Base-by-base conservation (phyloP, 2,113 vertebrate species). In the Oreochromis aureus region DNA sequence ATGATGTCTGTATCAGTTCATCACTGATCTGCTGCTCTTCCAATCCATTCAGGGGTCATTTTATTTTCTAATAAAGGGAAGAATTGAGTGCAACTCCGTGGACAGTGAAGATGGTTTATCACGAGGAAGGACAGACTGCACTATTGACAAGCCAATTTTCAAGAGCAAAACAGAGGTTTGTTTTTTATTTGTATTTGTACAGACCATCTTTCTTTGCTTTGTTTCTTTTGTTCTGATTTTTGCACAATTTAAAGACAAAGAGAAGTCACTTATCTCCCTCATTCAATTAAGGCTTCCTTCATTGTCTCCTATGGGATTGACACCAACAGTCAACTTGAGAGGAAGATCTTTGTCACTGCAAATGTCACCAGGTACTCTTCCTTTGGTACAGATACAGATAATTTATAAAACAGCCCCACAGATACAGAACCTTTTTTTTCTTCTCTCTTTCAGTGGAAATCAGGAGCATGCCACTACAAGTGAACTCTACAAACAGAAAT, bases 391-490 rank as follows among this genome's bases (percentile, higher is more conserved):
- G 53, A n/a, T 54, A 54, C 51, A 10, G 9, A 10, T 10, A 54
- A 54, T 54, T 54, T 54, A 10, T 54, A 6, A 2, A n/a, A 54
- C 3, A 5, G 53, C 19, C 6, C 9, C 53, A 54, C 53, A 54
- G 53, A 54, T 54, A n/a, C 19, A 54, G 53, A 54, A 54, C 53
- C 10, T 0, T 54, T 54, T 54, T 51, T 54, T 54, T 54, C 1
- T n/a, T 54, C 19, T 54, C 53, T 54, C 53, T n/a, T 54, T 5
- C 53, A 54, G 53, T 54, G 53, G 19, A 54, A 54, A 54, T n/a
- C 0, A 0, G 19, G 19, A 54, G 19, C 9, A 54, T 54, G 53
- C 10, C 3, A 3, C 53, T 54, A n/a, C 53, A 54, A 54, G 19
- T 54, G 53, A 54, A 54, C 53, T 54, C 53, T 54, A 54, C 53